Conservation (phyloP, 2,888 invertebrate species). For the Coremacera marginata region DNA sequence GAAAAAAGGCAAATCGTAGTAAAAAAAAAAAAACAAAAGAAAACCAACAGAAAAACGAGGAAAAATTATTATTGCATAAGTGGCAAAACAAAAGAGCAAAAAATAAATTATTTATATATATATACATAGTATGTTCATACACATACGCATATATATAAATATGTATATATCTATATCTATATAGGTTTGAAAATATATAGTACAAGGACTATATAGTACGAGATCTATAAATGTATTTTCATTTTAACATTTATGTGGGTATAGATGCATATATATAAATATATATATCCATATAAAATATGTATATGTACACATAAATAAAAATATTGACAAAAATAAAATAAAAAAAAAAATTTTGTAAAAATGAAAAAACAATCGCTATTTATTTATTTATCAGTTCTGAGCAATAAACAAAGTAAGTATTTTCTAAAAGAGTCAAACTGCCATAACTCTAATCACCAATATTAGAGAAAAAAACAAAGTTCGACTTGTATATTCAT, state of each 20-base stretch:
- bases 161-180: too few species aligned
- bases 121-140: too few species aligned
- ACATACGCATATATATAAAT: too few species aligned
- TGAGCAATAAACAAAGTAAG: background rate
- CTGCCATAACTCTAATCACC: too few species aligned
- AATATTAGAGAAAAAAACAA: too few species aligned
- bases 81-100: constrained; percentile 1
- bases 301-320: constrained; percentile 49
- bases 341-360: constrained; percentile 52
- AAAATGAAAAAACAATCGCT: constrained; percentile 38
- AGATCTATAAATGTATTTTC: background rate
- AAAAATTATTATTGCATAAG: background rate
- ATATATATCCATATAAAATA: constrained; percentile 43
- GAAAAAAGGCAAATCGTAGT: too few species aligned
- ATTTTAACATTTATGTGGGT: background rate
- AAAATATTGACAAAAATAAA: constrained; percentile 50
- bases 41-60: background rate
- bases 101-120: background rate
- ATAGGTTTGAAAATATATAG: too few species aligned
- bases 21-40: background rate
- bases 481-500: too few species aligned
- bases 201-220: too few species aligned
- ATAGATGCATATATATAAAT: constrained; percentile 24
- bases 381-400: background rate
- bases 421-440: background rate